Base-by-base conservation (phyloP, 2,888 invertebrate genomes). In the Andrena bicolor region DNA sequence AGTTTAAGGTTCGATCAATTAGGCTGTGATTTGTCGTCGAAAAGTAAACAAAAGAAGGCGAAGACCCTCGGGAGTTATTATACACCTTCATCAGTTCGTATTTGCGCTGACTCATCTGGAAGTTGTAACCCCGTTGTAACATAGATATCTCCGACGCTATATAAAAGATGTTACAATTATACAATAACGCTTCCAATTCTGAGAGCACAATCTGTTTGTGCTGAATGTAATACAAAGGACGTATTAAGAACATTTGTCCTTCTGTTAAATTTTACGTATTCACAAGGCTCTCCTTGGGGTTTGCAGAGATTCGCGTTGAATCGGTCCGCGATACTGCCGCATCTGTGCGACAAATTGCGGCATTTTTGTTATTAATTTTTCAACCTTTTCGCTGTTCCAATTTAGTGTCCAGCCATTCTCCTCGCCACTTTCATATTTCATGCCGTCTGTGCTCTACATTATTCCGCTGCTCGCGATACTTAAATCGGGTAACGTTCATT, bases 301-400 rank as follows among this genome's bases (percentile, higher is more conserved):
- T 60, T 26, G 26, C 51, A 30, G 63, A n/a, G 51, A 32, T 65
- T 32, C 28, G 2, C 28, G 61, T 23, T 65, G 30, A 53, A 61
- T 60, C 68, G 20, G 30, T 53, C 49, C 30, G 26, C 32, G 32
- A 23, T 32, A 35, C 20, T 61, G 56, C 65, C 26, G 72, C 65
- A 56, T 70, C 48, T 58, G 35, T 72, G 70, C 82, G 81, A 60
- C 60, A 81, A 83, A 81, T 81, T 81, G 77, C 81, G 61, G 76
- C 61, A 82, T 69, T 81, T 73, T 77, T 76, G 48, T 81, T 81
- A 83, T 83, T 63, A 83, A 83, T 83, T 83, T 81, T 83, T 76
- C 41, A 83, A 53, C 30, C 69, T 26, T 64, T 41, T 48, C 70
- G 32, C 32, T 28, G 76, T 69, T 48, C 72, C 76, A 81, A 76